Conservation (phyloP, 2,113 vertebrate genomes). For the Strix aluco region DNA sequence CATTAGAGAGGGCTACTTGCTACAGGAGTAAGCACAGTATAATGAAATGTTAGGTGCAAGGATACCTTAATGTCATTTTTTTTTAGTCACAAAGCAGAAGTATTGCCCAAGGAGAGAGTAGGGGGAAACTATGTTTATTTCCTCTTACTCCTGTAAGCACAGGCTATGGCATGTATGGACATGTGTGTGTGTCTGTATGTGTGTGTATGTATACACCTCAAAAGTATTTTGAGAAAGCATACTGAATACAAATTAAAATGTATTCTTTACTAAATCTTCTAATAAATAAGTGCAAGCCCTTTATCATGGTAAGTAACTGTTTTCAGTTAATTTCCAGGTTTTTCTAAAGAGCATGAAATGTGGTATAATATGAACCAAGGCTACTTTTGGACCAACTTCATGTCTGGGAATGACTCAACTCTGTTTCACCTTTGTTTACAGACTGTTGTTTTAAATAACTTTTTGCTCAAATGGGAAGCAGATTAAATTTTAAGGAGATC, state of each 20-base stretch:
- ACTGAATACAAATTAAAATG: neutral
- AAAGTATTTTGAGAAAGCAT: neutral
- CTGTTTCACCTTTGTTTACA: neutral
- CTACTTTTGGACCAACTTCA: neutral
- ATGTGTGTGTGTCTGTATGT: neutral
- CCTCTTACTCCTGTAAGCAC: neutral
- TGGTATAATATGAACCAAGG: neutral
- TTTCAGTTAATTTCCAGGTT: neutral
- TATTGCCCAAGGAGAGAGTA: neutral
- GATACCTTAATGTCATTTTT: neutral
- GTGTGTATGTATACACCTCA: neutral
- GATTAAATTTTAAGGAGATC: neutral
- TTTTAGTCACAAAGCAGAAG: neutral
- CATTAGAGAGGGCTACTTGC: neutral
- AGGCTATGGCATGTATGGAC: neutral
- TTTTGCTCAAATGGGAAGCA: neutral
- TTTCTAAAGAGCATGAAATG: neutral
- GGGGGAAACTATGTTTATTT: neutral
- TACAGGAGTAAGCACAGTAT: neutral
- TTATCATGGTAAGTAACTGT: constrained; percentile 32
- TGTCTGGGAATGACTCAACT: neutral
- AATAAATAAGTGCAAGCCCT: neutral
- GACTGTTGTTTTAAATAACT: neutral
- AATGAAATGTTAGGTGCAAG: neutral
- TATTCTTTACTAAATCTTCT: neutral